phyloP scores from a whole-genome alignment of 2,888 invertebrate genomes.

The Ptycholaimellus sp. region DNA sequence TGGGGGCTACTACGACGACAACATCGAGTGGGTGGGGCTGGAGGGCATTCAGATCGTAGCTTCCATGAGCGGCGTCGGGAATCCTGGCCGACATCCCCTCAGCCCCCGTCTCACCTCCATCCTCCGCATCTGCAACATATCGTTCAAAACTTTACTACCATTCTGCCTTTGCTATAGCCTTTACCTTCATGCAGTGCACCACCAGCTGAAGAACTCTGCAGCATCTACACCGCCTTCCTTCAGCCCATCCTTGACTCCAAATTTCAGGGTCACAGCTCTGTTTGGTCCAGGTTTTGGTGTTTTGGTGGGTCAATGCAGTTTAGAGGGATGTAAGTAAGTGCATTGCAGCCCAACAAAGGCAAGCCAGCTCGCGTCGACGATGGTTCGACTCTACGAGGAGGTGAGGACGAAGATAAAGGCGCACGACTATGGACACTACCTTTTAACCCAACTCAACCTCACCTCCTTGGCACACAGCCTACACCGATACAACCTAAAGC shows the following conservation, averaged over 20 bases:
- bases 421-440: conserved; percentile 41
- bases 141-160: conserved; percentile 28
- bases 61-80: conserved; percentile 34
- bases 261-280: not conserved
- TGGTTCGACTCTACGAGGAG: conserved; percentile 46
- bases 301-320: no score
- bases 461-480: conserved; percentile 42
- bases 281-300: no score
- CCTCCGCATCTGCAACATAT: conserved; percentile 35
- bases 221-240: conserved; percentile 41
- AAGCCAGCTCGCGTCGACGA: conserved; percentile 38
- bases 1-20: conserved; percentile 47
- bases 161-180: conserved; percentile 1
- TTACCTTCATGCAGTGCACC: conserved; percentile 38
- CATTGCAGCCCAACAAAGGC: no score
- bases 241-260: conserved; percentile 31
- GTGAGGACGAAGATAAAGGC: conserved; percentile 35
- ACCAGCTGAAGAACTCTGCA: conserved; percentile 44
- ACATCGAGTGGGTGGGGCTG: conserved; percentile 36
- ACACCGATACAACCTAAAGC: conserved; percentile 9
- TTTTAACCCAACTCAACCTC: conserved; percentile 50
- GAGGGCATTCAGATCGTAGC: conserved; percentile 45
- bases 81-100: conserved; percentile 32
- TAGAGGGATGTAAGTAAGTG: no score
- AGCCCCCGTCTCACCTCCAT: conserved; percentile 35